These are phyloP conservation scores for Idaea dimidiata DNA, from an alignment of 2,888 invertebrate genomes.

Conservation along the genomic window DNA sequence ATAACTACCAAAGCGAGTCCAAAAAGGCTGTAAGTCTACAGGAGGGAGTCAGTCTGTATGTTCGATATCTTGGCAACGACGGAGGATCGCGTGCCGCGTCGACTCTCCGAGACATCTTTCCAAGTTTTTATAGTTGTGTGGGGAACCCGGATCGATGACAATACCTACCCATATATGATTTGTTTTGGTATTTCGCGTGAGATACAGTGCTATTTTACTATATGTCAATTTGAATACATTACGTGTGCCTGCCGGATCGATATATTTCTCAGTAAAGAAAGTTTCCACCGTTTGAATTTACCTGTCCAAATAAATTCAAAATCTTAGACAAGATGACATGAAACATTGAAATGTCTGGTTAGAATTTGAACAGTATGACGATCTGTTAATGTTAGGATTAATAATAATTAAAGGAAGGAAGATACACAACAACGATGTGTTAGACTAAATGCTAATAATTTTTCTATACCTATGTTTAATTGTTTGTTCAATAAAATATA, in stretches of 20 bases:
- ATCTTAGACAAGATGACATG: not conserved
- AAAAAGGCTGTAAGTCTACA: slow-evolving; percentile 19
- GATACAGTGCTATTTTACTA: slow-evolving; percentile 28
- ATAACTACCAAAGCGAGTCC: slow-evolving; percentile 11
- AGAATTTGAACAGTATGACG: too few relatives aligned
- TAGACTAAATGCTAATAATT: too few relatives aligned
- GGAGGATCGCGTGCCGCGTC: slow-evolving; percentile 56
- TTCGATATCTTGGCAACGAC: slow-evolving; percentile 69
- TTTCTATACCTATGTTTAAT: too few relatives aligned
- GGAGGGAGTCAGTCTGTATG: slow-evolving; percentile 47
- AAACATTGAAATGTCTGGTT: not conserved
- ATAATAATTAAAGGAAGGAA: too few relatives aligned
- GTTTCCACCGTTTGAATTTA: not conserved
- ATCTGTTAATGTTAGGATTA: too few relatives aligned
- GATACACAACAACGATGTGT: too few relatives aligned
- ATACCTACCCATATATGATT: slow-evolving; percentile 58
- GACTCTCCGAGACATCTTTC: slow-evolving; percentile 52
- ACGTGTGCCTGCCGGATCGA: not conserved
- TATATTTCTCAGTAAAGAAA: not conserved
- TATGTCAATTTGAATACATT: slow-evolving; percentile 8
- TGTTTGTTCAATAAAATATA: too few relatives aligned
- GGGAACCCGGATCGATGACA: slow-evolving; percentile 57
- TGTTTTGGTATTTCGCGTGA: slow-evolving; percentile 55
- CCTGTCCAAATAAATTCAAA: not conserved
- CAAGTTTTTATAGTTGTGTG: slow-evolving; percentile 60